Base-by-base conservation (phyloP, 2,888 invertebrate species). In the Pyrrhopygopsis socrates region DNA sequence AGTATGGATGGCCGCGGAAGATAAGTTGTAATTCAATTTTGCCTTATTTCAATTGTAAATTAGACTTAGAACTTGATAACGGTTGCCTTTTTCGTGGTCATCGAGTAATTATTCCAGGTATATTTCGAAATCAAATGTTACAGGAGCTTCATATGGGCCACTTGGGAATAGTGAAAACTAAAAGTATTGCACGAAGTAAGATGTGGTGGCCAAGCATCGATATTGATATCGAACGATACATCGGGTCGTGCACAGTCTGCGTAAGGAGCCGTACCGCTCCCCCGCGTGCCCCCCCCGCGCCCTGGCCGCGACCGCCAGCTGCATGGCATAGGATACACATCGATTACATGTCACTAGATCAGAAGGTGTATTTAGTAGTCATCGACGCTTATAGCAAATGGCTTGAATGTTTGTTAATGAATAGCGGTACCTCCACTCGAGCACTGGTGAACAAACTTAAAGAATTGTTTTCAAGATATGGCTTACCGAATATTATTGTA, bases 311-410 rank as follows among this genome's bases (percentile, higher is more conserved):
- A 54, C 77, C 90, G 34, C 60, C 60, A 9, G 80, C 65, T 13
- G 79, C 87, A 9, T 89, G 87, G 90, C 86, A 87, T 50, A 83
- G 88, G 54, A n/a, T 89, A 3, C 89, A 87, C 27, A 79, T 89
- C 15, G 90, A 87, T 58, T 91, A 87, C 73, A 91, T 75, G 75
- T 30, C 60, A 2, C 15, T 85, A 18, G 81, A 30, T 2, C 77
- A 86, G 27, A 75, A 76, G 50, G 78, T 54, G 2, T 89, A 82
- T 29, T 71, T 89, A 27, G 41, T 87, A 4, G 75, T 87, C 2
- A 79, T 89, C 3, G 89, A 87, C 41, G 71, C 83, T 11, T 77
- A 41, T 73, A 73, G 73, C 41, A 84, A 81, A 50, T 81, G 84
- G 84, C 34, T 84, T 18, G 84, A 84, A 27, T 84, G 88, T 65